Evolutionary conservation across 2,888 invertebrate genomes (phyloP).

Genomic region (Carterocephalus palaemon): DNA sequence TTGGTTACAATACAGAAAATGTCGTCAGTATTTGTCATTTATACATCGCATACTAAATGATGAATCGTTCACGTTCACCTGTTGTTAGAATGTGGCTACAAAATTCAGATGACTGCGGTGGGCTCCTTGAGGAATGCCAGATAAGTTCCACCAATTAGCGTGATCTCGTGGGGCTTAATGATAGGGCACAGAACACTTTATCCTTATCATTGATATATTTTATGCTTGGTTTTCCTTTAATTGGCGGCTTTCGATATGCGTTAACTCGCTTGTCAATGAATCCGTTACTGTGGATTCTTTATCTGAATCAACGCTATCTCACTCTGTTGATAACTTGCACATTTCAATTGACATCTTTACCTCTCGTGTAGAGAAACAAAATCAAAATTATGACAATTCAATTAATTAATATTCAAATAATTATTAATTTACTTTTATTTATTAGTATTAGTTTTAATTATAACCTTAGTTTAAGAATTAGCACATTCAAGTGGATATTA

Average conservation of each 20-base stretch:
- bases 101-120: slow-evolving; percentile 30
- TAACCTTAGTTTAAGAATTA: no score
- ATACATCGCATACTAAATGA: slow-evolving; percentile 19
- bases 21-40: no score
- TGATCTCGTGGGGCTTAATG: slow-evolving; percentile 32
- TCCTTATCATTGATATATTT: slow-evolving; percentile 30
- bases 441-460: no score
- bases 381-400: no score
- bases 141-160: slow-evolving; percentile 38
- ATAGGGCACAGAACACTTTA: slow-evolving; percentile 32
- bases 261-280: slow-evolving; percentile 25
- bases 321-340: slow-evolving; percentile 11
- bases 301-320: slow-evolving; percentile 12
- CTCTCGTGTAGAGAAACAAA: no score
- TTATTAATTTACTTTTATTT: no score
- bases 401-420: no score
- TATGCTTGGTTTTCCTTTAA: slow-evolving; percentile 29
- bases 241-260: slow-evolving; percentile 26
- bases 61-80: slow-evolving; percentile 29
- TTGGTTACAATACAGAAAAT: no score
- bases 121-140: slow-evolving; percentile 32
- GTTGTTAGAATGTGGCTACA: slow-evolving; percentile 24
- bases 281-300: slow-evolving; percentile 22
- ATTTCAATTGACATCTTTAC: no score
- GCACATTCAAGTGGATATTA: no score